Evolutionary conservation across 1,140 invertebrate genomes (phyloP).

Genomic region (Bombus sylvicola): DNA sequence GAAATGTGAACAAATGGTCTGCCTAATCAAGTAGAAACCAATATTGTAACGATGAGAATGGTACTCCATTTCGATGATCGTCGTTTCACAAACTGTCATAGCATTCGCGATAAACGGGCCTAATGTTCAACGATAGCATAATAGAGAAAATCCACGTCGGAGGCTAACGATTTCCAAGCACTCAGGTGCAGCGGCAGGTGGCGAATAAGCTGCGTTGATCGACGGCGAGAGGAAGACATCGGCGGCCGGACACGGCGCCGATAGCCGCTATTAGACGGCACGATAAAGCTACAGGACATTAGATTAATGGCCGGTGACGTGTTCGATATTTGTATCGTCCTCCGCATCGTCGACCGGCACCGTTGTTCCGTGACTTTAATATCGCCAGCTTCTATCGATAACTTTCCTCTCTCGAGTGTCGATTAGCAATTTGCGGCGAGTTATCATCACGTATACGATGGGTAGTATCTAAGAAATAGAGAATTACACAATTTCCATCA

Average conservation of each 20-base stretch:
- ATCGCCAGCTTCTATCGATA: constrained; percentile 45
- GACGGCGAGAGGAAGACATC: constrained; percentile 50
- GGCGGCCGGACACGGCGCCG: constrained; percentile 34
- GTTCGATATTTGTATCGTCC: constrained; percentile 66
- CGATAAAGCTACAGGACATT: constrained; percentile 57
- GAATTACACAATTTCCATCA: background rate
- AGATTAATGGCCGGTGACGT: constrained; percentile 58
- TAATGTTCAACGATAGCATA: background rate
- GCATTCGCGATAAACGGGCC: background rate
- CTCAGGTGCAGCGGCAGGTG: constrained; percentile 46
- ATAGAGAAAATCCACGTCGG: background rate
- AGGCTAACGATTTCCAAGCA: background rate
- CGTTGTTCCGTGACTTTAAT: constrained; percentile 29
- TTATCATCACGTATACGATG: constrained; percentile 36
- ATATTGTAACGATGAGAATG: too few relatives aligned
- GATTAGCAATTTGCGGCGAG: constrained; percentile 59
- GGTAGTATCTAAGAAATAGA: background rate
- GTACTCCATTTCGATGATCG: background rate
- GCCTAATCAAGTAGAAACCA: too few relatives aligned
- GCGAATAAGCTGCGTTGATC: constrained; percentile 26
- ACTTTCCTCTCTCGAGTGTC: constrained; percentile 25
- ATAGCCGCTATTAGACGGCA: constrained; percentile 44
- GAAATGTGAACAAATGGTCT: too few relatives aligned
- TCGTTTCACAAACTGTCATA: background rate
- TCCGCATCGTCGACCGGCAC: constrained; percentile 15